Conservation (phyloP, 2,888 invertebrate species). For the Cheilosia vernalis region DNA sequence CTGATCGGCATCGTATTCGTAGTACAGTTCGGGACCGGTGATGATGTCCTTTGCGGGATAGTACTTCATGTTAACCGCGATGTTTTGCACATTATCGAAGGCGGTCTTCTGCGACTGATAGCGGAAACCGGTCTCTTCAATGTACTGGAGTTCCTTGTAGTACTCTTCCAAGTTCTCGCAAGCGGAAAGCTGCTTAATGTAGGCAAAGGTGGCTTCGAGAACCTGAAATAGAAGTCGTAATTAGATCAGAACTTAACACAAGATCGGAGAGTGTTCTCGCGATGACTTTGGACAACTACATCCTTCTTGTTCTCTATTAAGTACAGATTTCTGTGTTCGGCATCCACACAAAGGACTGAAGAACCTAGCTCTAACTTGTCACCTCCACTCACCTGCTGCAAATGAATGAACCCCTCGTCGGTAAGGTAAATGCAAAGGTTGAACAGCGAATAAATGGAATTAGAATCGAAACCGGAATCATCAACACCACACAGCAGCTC, state of each 20-base stretch:
- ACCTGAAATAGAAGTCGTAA: constrained; percentile 85
- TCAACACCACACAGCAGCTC: constrained; percentile 89
- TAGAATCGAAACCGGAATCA: constrained; percentile 91
- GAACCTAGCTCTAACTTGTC: too few relatives aligned
- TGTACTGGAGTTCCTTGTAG: constrained; percentile 86
- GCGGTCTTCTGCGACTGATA: constrained; percentile 89
- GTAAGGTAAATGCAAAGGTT: constrained; percentile 90
- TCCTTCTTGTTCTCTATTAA: too few relatives aligned
- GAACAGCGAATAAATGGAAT: constrained; percentile 91
- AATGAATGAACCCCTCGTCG: constrained; percentile 88
- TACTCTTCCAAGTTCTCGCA: constrained; percentile 76
- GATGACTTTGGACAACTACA: too few relatives aligned
- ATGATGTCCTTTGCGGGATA: constrained; percentile 92
- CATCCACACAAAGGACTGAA: too few relatives aligned
- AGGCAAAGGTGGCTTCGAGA: constrained; percentile 90
- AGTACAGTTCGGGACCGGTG: constrained; percentile 89
- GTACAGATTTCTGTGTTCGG: too few relatives aligned
- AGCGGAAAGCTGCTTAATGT: constrained; percentile 88
- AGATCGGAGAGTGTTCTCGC: too few relatives aligned
- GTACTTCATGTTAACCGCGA: constrained; percentile 91
- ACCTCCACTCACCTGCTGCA: constrained; percentile 87
- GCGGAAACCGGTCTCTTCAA: constrained; percentile 89
- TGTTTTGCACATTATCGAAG: constrained; percentile 90
- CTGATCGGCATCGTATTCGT: constrained; percentile 89
- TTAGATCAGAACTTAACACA: not conserved